Conservation (phyloP, 2,888 invertebrate species). For the Plagodis dolabraria region DNA sequence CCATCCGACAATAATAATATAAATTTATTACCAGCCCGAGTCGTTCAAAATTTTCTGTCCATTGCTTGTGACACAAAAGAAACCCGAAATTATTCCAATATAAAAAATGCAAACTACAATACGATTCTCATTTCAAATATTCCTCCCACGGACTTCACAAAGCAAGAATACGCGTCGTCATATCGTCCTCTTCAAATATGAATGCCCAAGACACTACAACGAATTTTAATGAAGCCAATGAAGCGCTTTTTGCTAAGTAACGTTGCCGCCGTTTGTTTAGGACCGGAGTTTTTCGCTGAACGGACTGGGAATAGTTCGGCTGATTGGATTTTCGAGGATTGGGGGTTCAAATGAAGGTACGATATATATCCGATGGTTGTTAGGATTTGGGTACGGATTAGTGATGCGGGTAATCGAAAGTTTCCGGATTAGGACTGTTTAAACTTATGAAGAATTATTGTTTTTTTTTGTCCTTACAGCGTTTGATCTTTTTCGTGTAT, state of each 20-base stretch:
- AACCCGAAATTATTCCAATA: neutral
- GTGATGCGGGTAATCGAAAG: too few relatives aligned
- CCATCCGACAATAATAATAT: too few relatives aligned
- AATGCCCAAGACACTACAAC: slow-evolving; percentile 37
- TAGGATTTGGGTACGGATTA: too few relatives aligned
- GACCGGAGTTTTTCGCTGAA: slow-evolving; percentile 53
- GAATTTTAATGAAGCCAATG: slow-evolving; percentile 54
- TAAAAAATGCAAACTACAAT: too few relatives aligned
- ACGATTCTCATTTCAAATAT: neutral
- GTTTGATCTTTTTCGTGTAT: too few relatives aligned
- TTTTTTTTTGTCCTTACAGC: too few relatives aligned
- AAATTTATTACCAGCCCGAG: too few relatives aligned
- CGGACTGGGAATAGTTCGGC: slow-evolving; percentile 43
- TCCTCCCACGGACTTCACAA: slow-evolving; percentile 10
- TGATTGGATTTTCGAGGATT: slow-evolving; percentile 44
- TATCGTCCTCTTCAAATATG: slow-evolving; percentile 47
- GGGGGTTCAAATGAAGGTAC: slow-evolving; percentile 31
- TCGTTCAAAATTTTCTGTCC: too few relatives aligned
- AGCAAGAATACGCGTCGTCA: slow-evolving; percentile 25
- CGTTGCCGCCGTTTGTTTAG: slow-evolving; percentile 57
- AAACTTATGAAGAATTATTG: too few relatives aligned
- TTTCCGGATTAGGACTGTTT: too few relatives aligned
- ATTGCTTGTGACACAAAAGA: too few relatives aligned
- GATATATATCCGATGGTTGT: slow-evolving; percentile 3
- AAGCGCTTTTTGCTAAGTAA: slow-evolving; percentile 47